Evolutionary conservation across 2,113 vertebrate genomes (phyloP).

Genomic region (Lepisosteus osseus): DNA sequence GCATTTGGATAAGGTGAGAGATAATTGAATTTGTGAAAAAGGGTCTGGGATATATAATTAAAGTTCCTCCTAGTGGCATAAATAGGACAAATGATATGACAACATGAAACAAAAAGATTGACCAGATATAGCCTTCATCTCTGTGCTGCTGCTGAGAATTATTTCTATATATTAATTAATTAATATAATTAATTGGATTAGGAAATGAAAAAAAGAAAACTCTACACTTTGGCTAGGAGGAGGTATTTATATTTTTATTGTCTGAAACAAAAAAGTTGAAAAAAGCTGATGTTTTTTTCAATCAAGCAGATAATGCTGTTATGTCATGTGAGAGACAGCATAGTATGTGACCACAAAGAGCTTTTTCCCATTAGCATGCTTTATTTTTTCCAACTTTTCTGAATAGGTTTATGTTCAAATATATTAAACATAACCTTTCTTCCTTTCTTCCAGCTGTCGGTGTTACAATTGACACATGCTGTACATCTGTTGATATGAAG

Average conservation of each 20-base stretch:
- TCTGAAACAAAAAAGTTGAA: slow-evolving; percentile 30
- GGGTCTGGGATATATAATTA: slow-evolving; percentile 48
- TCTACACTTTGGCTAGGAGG: slow-evolving; percentile 37
- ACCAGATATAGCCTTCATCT: slow-evolving; percentile 44
- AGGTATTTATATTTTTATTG: slow-evolving; percentile 41
- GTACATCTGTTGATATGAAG: too few species aligned
- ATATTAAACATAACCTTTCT: too few species aligned
- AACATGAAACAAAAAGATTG: slow-evolving; percentile 42
- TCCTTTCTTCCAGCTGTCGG: too few species aligned
- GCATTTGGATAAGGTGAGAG: slow-evolving; percentile 31
- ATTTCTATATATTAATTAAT: slow-evolving; percentile 45
- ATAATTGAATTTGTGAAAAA: slow-evolving; percentile 51
- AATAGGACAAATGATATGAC: slow-evolving; percentile 40
- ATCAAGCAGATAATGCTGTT: slow-evolving; percentile 30
- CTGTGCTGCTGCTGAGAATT: slow-evolving; percentile 46
- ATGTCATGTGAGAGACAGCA: neutral
- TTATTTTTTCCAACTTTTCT: too few species aligned
- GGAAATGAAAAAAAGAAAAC: slow-evolving; percentile 30
- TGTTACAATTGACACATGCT: too few species aligned
- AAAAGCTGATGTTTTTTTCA: slow-evolving; percentile 34
- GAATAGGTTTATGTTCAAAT: too few species aligned
- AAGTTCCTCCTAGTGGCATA: slow-evolving; percentile 37
- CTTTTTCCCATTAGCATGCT: neutral
- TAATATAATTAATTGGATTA: slow-evolving; percentile 30
- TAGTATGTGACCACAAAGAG: neutral